Evolutionary conservation across 37 sponge, comb jelly and placozoan genomes (phyloP).

Genomic region (Agelas oroides): DNA sequence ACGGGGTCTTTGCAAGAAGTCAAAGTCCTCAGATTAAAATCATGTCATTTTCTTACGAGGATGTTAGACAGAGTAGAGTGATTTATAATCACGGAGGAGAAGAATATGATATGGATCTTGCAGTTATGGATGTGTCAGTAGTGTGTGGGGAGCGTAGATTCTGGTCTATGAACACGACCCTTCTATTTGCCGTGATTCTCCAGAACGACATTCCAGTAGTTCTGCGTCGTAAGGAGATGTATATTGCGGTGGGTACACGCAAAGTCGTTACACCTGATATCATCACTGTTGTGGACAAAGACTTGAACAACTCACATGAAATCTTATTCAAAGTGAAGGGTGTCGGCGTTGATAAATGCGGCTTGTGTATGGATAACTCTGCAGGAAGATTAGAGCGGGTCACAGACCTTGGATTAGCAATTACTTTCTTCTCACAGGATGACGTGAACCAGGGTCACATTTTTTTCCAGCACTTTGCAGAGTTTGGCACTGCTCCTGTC

Average conservation of each 20-base stretch:
- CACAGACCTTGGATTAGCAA: not conserved
- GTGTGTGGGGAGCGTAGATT: not conserved
- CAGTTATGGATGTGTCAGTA: not conserved
- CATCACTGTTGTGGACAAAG: conserved; percentile 35
- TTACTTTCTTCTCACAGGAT: conserved; percentile 31
- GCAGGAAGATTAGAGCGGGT: not conserved
- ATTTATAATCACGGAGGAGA: not conserved
- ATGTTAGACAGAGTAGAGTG: not conserved
- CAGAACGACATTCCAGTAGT: not conserved
- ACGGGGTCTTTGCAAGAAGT: not conserved
- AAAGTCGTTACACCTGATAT: conserved; percentile 16
- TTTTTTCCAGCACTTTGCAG: conserved; percentile 45
- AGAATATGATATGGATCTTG: conserved; percentile 2
- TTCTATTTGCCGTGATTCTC: not conserved
- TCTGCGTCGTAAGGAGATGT: not conserved
- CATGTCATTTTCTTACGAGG: not conserved
- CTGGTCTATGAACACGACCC: not conserved
- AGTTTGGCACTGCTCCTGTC: not conserved
- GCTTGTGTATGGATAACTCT: not conserved
- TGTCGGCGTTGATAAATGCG: not conserved
- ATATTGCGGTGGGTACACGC: conserved; percentile 54
- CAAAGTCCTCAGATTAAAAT: not conserved
- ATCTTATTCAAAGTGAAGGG: conserved; percentile 7
- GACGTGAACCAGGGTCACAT: conserved; percentile 23
- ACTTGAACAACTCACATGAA: not conserved